Conservation (phyloP, 2,888 invertebrate genomes). For the Gymnocheta viridis region DNA sequence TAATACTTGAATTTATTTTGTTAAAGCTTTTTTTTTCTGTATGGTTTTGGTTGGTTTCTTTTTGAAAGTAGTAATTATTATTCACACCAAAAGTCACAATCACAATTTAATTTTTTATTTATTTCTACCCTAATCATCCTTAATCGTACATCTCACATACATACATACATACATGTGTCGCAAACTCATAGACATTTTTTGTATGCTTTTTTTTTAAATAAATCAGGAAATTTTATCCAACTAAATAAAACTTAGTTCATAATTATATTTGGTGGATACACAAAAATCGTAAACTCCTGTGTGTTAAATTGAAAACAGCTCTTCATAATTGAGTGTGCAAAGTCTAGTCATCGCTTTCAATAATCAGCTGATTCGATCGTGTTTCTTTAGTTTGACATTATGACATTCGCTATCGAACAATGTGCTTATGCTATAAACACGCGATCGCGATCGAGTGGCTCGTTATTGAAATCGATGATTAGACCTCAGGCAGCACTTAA, state of each 20-base stretch:
- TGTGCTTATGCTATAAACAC: no score
- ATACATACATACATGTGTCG: no score
- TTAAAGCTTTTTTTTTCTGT: neutral
- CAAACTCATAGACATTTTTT: slow-evolving; percentile 13
- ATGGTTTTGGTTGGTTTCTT: slow-evolving; percentile 9
- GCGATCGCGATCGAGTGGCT: no score
- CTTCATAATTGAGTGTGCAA: no score
- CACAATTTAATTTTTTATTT: neutral
- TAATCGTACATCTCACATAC: neutral
- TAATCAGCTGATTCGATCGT: no score
- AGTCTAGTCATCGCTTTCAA: no score
- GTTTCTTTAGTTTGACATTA: no score
- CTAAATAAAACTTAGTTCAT: neutral
- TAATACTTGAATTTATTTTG: slow-evolving; percentile 67
- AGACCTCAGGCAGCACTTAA: neutral
- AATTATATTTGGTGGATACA: neutral
- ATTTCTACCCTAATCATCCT: neutral
- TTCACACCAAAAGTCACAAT: neutral
- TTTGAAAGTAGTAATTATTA: slow-evolving; percentile 27
- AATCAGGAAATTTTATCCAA: neutral
- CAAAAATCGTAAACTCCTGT: no score
- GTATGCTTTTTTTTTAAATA: neutral
- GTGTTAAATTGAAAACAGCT: no score
- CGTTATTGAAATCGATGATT: neutral
- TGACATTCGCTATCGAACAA: no score